Evolutionary conservation across 2,797 vertebrate genomes (phyloP).

Genomic region (Eulemur rubriventer): DNA sequence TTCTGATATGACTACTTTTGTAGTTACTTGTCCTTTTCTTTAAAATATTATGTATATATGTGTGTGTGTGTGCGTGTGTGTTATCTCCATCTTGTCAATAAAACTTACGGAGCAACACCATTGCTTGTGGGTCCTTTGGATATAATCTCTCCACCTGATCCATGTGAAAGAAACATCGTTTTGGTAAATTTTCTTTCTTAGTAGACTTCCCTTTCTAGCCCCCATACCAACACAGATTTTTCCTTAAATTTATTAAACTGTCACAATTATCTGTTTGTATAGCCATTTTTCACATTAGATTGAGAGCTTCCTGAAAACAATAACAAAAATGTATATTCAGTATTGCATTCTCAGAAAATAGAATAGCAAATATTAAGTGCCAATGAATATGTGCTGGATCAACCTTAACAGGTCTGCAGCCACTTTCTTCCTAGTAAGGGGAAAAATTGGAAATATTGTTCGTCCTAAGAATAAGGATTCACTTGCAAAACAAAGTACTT

Average conservation of each 20-base stretch:
- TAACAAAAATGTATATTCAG: neutral
- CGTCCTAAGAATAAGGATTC: neutral
- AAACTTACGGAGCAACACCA: neutral
- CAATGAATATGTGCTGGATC: neutral
- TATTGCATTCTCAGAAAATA: neutral
- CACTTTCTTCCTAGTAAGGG: neutral
- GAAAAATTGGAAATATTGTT: neutral
- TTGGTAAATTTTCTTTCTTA: neutral
- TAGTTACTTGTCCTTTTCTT: neutral
- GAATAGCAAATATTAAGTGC: neutral
- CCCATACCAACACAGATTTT: neutral
- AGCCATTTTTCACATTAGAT: neutral
- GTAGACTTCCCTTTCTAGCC: neutral
- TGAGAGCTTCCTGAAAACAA: neutral
- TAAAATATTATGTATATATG: neutral
- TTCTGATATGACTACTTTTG: neutral
- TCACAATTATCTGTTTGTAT: neutral
- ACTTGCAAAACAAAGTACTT: neutral
- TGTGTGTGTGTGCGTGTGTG: neutral
- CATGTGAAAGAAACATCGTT: neutral
- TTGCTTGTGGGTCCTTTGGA: neutral
- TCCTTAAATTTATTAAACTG: neutral
- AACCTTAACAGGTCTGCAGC: neutral
- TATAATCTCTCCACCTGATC: neutral
- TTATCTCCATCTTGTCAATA: neutral